Evolutionary conservation across 2,797 vertebrate species (phyloP).

Genomic region (Gobionotothen gibberifrons): DNA sequence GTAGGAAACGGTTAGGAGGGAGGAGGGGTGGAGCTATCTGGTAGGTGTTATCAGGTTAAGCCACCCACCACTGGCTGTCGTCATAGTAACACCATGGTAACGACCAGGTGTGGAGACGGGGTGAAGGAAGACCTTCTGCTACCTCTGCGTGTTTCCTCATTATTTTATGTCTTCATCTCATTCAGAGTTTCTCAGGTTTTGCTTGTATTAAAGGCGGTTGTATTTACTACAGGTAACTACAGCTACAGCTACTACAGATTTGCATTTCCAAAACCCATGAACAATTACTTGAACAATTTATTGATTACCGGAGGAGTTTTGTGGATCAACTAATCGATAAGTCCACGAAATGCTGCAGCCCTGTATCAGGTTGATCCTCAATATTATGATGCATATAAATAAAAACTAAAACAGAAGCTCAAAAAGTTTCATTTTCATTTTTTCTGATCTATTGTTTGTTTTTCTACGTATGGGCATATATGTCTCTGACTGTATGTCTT

Average conservation of each 20-base stretch:
- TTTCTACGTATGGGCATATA: constrained; percentile 8
- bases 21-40: constrained; percentile 40
- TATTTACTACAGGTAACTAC: no score
- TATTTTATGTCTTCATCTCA: constrained; percentile 4
- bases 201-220: background rate
- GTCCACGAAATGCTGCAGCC: no score
- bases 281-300: no score
- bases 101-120: constrained; percentile 67
- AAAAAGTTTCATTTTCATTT: no score
- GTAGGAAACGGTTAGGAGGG: constrained; percentile 31
- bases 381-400: background rate
- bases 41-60: constrained; percentile 77
- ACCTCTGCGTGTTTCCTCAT: constrained; percentile 33
- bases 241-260: no score
- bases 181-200: background rate
- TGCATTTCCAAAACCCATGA: no score
- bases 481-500: constrained; percentile 51
- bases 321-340: no score
- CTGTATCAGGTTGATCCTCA: no score
- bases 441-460: constrained; percentile 3
- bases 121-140: constrained; percentile 37
- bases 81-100: constrained; percentile 79
- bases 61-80: constrained; percentile 66
- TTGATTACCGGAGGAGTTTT: no score
- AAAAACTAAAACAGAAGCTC: background rate